Base-by-base conservation (phyloP, 2,113 vertebrate genomes). In the Proteles cristata region DNA sequence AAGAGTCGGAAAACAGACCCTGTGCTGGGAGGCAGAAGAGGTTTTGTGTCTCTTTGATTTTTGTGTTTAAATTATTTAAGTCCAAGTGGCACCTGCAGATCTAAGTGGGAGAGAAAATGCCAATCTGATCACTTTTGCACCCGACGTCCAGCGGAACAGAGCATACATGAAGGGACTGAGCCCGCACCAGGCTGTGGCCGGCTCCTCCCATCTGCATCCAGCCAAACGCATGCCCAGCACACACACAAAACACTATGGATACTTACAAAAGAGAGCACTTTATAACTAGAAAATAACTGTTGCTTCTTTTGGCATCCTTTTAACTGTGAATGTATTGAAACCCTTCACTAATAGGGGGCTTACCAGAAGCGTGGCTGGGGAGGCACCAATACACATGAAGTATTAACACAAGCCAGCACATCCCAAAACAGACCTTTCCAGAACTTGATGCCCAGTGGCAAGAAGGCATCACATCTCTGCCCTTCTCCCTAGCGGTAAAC, bases 211-310 rank as follows among this genome's bases (percentile, higher is more conserved):
- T 10, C 61, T 19, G 23, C 68, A 61, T 26, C 53, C 39, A n/a
- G 50, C 5, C 58, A 79, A 66, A 58, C 26, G 45, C 45, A 2
- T 15, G 80, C 88, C 73, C 31, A 39, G 6, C 28, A 11, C 39
- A 74, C 15, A 53, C 80, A 50, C 66, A 76, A 39, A 86, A 90
- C 45, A n/a, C 11, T 33, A 3, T 14, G 33, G 25, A 5, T 45
- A 55, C 77, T 95, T 90, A 73, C 81, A 87, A 95, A 81, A 55
- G 23, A 77, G 77, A 94, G 39, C 7, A 14, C 80, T 97, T 94
- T 39, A 48, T 91, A 50, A 88, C 86, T 95, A 95, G 81, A 86
- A 92, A 90, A 53, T 55, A 92, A 96, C 55, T 28, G 63, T 53
- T 50, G 5, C n/a, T 94, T 66, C 83, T 76, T 74, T 12, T 15